Evolutionary conservation across 92 coral and sea anemone species (phyloP).

Genomic region (Anthopleura xanthogrammica): DNA sequence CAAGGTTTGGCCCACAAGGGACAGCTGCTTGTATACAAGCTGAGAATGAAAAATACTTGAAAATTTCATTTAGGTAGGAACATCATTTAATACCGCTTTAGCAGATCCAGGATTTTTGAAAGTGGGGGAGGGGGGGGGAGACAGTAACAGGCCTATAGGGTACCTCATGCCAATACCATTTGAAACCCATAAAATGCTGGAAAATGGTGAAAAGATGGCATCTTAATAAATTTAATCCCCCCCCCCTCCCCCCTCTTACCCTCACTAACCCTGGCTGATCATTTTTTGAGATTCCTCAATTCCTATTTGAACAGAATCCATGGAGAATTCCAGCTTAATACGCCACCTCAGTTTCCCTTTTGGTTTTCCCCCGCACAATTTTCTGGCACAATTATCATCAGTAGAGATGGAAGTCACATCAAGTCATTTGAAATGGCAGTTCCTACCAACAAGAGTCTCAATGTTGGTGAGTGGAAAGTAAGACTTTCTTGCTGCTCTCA

Average conservation of each 20-base stretch:
- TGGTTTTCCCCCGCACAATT: conserved; percentile 97
- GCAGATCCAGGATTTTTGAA: too few species aligned
- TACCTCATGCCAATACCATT: too few species aligned
- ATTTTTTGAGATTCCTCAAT: too few species aligned
- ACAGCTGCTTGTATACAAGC: conserved; percentile 83
- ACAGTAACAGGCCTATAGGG: too few species aligned
- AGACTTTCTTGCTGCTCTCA: not conserved
- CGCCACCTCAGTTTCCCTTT: conserved; percentile 84
- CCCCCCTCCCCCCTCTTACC: too few species aligned
- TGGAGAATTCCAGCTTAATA: conserved; percentile 89
- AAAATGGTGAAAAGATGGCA: too few species aligned
- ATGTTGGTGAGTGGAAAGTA: conserved; percentile 68
- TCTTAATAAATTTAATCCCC: too few species aligned
- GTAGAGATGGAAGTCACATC: conserved; percentile 78
- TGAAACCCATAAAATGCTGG: too few species aligned
- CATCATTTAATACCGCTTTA: not conserved
- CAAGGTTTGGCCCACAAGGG: conserved; percentile 94
- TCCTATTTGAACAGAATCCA: conserved; percentile 62
- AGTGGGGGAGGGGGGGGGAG: too few species aligned
- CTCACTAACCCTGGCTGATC: too few species aligned
- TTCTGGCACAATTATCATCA: conserved; percentile 75
- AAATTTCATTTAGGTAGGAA: conserved; percentile 82
- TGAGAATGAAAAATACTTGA: conserved; percentile 70
- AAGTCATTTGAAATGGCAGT: conserved; percentile 75
- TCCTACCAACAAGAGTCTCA: conserved; percentile 78